These are phyloP conservation scores for Leuciscus waleckii DNA, from an alignment of 2,797 vertebrate genomes.

Conservation along the genomic window DNA sequence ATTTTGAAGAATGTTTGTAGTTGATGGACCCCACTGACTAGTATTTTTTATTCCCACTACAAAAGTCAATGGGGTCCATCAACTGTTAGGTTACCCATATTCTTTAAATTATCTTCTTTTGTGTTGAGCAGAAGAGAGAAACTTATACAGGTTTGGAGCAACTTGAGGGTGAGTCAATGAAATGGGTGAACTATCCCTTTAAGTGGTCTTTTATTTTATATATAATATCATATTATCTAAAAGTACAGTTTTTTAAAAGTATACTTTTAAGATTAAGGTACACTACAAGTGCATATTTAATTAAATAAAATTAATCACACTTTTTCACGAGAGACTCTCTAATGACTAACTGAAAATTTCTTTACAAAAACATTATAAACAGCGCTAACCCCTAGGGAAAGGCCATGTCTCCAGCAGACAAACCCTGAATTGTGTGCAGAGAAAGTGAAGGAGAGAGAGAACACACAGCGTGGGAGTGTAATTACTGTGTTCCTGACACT, in stretches of 20 bases:
- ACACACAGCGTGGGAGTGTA: slow-evolving; percentile 26
- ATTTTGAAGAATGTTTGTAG: no score
- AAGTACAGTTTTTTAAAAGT: not conserved
- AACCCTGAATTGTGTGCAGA: not conserved
- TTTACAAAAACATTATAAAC: slow-evolving; percentile 3
- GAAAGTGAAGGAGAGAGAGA: slow-evolving; percentile 12
- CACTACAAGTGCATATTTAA: not conserved
- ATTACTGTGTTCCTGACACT: slow-evolving; percentile 23
- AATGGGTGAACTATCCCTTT: not conserved
- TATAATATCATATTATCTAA: not conserved
- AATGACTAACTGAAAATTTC: not conserved
- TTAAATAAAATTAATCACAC: not conserved
- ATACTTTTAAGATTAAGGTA: not conserved
- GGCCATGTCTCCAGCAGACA: not conserved
- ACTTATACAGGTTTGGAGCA: not conserved
- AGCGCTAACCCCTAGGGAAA: not conserved
- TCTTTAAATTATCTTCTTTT: no score
- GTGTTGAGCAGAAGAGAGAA: no score
- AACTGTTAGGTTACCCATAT: no score
- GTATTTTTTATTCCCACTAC: no score
- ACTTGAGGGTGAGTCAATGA: not conserved
- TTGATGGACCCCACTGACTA: no score
- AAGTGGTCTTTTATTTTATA: not conserved
- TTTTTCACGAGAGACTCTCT: not conserved
- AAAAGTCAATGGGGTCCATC: no score